A percentile compares a stretch with the other conserved stretches of the same genome.
Conservation (phyloP, 2,797 vertebrate species). For the Chiroxiphia lanceolata region DNA sequence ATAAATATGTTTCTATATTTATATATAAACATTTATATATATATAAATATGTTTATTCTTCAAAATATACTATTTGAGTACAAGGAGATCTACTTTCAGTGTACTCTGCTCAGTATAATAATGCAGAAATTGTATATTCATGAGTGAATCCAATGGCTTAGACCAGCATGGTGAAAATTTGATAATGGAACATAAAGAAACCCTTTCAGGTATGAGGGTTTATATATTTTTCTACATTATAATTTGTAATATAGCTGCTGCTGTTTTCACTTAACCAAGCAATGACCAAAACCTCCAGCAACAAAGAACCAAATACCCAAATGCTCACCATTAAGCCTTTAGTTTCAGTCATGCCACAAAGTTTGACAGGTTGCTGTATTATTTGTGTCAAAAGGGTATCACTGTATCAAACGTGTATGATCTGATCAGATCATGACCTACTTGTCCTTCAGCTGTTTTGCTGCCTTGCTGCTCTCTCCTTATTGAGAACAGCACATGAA, state of each 20-base stretch:
- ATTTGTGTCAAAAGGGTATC: background rate
- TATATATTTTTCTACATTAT: background rate
- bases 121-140: background rate
- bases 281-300: background rate
- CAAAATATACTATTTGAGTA: background rate
- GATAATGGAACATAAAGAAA: background rate
- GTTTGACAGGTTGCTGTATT: background rate
- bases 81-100: background rate
- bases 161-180: background rate
- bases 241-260: background rate
- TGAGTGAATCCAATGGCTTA: background rate
- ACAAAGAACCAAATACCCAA: background rate
- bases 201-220: background rate
- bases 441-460: background rate
- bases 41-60: too few relatives aligned
- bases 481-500: background rate
- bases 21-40: too few relatives aligned
- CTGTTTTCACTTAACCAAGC: background rate
- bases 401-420: background rate
- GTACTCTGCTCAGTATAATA: background rate
- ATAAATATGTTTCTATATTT: too few relatives aligned
- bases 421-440: background rate
- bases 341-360: background rate
- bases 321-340: background rate
- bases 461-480: background rate